Evolutionary conservation across 2,888 invertebrate genomes (phyloP), one percentile per base, ranked within the genome.

Genomic region (Notocelia uddmanniana): DNA sequence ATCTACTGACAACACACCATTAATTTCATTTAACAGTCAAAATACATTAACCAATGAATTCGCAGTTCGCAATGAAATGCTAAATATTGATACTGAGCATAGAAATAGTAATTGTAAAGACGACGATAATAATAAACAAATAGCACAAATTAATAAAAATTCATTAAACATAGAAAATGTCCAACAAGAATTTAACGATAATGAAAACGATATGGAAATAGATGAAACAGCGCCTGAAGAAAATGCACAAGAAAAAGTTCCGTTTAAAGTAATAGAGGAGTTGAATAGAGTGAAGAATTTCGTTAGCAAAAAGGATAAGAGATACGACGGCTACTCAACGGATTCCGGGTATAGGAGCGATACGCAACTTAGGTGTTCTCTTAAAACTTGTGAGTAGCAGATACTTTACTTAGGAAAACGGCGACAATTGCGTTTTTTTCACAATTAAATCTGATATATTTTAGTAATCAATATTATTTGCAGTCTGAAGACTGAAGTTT

Each of bases 221-320:
- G 74, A 77, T 54, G 69, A 78, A 13, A 68, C 76, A 8, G 76
- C 79, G 57, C 75, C 77, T 21, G 57, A 58, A 15, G 52, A 73
- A 41, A 34, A 70, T 41, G 50, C 68, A 0, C 79, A 82, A 18
- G 83, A 86, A 76, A 74, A 80, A 1, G 77, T 93, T 3, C 84
- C 92, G 0, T 92, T 88, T 55, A 92, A 92, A 85, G 85, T 91
- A 11, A 71, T 92, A 31, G 88, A 89, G 77, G 92, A 91, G 18
- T 59, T 74, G 21, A 69, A 69, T 8, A 72, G 48, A 68, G 62
- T 74, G 6, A 75, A 63, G 48, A 26, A 26, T 10, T 72, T 48
- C 26, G 31, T 75, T 11, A 72, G 41, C 15, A 72, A 58, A 21
- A 59, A 48, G 31, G 55, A 62, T 3, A 78, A 74, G 52, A 68